Conservation (phyloP, 2,797 vertebrate species). For the Crenuchus spilurus region DNA sequence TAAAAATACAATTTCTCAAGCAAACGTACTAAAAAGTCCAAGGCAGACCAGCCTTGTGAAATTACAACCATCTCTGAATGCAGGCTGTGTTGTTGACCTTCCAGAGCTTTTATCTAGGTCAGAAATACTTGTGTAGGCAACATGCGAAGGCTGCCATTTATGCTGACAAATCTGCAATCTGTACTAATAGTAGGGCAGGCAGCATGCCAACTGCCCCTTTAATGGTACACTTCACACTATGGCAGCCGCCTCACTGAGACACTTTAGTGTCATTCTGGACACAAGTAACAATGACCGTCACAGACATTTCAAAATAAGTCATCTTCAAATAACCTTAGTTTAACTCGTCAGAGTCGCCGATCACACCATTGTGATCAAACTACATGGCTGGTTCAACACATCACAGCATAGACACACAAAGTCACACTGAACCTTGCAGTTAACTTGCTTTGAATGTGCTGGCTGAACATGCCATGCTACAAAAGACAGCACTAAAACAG, state of each 20-base stretch:
- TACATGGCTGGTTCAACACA: too few species aligned
- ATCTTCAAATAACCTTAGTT: too few species aligned
- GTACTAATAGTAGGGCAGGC: slow-evolving; percentile 71
- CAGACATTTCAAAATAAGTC: too few species aligned
- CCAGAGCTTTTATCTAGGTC: slow-evolving; percentile 60
- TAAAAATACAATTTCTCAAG: too few species aligned
- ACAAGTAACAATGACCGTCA: slow-evolving; percentile 12
- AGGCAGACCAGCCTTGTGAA: background rate
- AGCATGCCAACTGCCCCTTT: slow-evolving; percentile 70
- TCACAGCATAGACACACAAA: too few species aligned
- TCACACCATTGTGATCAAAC: too few species aligned
- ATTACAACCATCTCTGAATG: background rate
- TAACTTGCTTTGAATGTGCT: too few species aligned
- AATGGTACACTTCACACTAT: slow-evolving; percentile 60
- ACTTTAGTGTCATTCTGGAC: slow-evolving; percentile 7
- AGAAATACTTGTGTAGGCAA: slow-evolving; percentile 59
- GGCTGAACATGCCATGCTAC: too few species aligned
- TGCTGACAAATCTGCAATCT: slow-evolving; percentile 70
- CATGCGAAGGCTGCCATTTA: slow-evolving; percentile 61
- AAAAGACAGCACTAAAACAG: too few species aligned
- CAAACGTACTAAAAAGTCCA: too few species aligned
- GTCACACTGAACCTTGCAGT: too few species aligned
- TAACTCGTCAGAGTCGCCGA: too few species aligned
- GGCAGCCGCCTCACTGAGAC: slow-evolving; percentile 28
- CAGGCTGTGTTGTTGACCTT: slow-evolving; percentile 42